phyloP scores from a whole-genome alignment of 2,797 vertebrate species.

The Sitta carolinensis region DNA sequence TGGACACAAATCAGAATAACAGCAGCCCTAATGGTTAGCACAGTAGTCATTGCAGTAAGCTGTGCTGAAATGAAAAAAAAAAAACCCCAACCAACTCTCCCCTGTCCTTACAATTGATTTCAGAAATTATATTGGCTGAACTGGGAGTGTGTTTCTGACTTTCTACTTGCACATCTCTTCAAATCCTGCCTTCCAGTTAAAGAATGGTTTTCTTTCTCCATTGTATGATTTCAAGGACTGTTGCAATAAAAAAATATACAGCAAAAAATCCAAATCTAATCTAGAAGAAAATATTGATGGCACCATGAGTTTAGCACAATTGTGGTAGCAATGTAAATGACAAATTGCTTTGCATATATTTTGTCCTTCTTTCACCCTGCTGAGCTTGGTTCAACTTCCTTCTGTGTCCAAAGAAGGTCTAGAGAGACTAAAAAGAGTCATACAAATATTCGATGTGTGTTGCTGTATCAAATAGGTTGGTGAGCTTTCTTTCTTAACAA shows the following conservation, averaged over 20 bases:
- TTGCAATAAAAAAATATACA: not conserved
- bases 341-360: not conserved
- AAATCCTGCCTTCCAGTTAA: not conserved
- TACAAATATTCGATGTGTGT: accelerated
- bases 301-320: not conserved
- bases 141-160: not conserved
- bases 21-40: not conserved
- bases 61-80: not conserved
- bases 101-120: not conserved
- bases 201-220: not conserved
- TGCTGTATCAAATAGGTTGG: not conserved
- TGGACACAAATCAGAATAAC: not conserved
- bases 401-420: not conserved
- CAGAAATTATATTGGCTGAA: not conserved
- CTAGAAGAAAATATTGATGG: not conserved
- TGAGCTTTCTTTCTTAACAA: not conserved
- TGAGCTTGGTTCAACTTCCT: not conserved
- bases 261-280: not conserved
- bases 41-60: not conserved
- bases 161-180: not conserved
- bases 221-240: not conserved
- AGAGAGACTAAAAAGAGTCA: not conserved
- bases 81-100: too few species aligned
- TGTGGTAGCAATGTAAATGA: not conserved
- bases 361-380: not conserved